Conservation (phyloP, 1,140 invertebrate species). For the Tachypleus tridentatus region DNA sequence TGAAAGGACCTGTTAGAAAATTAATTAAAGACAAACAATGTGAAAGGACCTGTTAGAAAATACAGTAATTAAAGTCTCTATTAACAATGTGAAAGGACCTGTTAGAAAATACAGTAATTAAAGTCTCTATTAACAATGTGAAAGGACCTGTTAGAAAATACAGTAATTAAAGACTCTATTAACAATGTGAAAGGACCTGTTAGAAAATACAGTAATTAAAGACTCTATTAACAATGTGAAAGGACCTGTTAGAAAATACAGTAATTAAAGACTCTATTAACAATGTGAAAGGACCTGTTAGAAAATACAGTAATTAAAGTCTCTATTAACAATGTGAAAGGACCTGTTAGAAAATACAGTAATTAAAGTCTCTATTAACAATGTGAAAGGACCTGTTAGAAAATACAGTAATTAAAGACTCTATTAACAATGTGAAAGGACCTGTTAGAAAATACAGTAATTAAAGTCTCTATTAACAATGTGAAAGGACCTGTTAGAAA, state of each 20-base stretch:
- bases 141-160: slow-evolving; percentile 21
- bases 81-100: slow-evolving; percentile 31
- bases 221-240: too few relatives aligned
- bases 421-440: slow-evolving; percentile 33
- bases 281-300: slow-evolving; percentile 28
- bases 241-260: slow-evolving; percentile 12
- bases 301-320: neutral
- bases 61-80: too few relatives aligned
- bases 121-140: too few relatives aligned
- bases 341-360: slow-evolving; percentile 2
- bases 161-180: too few relatives aligned
- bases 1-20: slow-evolving; percentile 26
- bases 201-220: neutral
- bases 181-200: slow-evolving; percentile 30
- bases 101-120: neutral
- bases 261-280: too few relatives aligned
- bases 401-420: neutral
- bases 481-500: slow-evolving; percentile 28
- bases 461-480: too few relatives aligned
- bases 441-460: neutral
- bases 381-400: slow-evolving; percentile 28
- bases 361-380: too few relatives aligned
- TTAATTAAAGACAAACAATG: slow-evolving; percentile 13
- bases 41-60: slow-evolving; percentile 26
- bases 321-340: too few relatives aligned